phyloP scores from a whole-genome alignment of 2,888 invertebrate species.

The Meiosimyza platycephala region DNA sequence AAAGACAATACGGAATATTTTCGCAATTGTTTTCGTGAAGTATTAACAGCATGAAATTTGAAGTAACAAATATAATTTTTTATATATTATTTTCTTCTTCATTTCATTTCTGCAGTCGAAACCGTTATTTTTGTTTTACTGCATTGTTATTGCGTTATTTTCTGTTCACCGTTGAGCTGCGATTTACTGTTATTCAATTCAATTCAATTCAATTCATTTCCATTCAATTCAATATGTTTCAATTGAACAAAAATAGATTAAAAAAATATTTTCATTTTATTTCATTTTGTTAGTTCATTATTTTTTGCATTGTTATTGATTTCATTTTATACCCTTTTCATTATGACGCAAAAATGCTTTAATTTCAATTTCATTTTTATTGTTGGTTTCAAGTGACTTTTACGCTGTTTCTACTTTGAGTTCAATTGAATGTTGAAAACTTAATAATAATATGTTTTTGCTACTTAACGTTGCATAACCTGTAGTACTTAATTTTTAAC shows the following conservation, averaged over 20 bases:
- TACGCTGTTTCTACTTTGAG: too few species aligned
- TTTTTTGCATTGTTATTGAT: constrained; percentile 49
- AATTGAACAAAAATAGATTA: constrained; percentile 7
- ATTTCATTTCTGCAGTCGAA: too few species aligned
- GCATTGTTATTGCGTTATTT: neutral
- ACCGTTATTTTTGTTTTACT: too few species aligned
- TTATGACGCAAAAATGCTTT: constrained; percentile 47
- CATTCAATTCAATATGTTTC: neutral
- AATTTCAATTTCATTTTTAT: constrained; percentile 11
- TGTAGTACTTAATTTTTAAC: too few species aligned
- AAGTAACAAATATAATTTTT: neutral
- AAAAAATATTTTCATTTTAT: constrained; percentile 49
- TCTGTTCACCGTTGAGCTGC: neutral
- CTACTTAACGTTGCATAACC: too few species aligned
- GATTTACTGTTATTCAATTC: neutral
- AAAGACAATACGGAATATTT: neutral
- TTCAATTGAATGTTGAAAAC: too few species aligned
- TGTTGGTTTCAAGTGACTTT: neutral
- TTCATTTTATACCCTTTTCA: constrained; percentile 52
- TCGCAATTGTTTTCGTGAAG: neutral
- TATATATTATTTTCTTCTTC: too few species aligned
- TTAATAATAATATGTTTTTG: too few species aligned
- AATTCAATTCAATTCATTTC: constrained; percentile 1
- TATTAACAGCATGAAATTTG: constrained; percentile 1
- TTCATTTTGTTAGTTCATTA: constrained; percentile 52